A percentile compares a stretch with the other conserved stretches of the same genome.
phyloP scores from a whole-genome alignment of 2,797 vertebrate species.

The Euthynnus affinis region DNA sequence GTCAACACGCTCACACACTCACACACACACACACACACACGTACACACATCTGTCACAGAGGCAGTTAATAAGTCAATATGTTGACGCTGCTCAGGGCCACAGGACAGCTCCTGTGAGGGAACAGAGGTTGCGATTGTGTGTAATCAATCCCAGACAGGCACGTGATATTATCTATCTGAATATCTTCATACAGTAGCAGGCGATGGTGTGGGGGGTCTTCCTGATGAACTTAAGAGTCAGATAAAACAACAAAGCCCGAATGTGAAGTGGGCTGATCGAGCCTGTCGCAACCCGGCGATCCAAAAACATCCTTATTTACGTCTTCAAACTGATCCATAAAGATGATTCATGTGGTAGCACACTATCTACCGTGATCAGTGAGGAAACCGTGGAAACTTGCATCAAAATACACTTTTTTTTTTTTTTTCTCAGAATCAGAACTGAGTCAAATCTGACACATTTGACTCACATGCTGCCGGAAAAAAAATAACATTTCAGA shows the following conservation, averaged over 20 bases:
- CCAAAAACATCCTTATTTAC: too few species aligned
- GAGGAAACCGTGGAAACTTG: too few species aligned
- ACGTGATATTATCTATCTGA: neutral
- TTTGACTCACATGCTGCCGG: too few species aligned
- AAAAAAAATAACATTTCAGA: too few species aligned
- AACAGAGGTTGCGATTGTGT: slow-evolving; percentile 16
- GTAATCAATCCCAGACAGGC: slow-evolving; percentile 32
- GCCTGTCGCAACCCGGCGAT: neutral
- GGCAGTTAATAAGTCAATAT: slow-evolving; percentile 65
- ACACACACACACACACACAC: slow-evolving; percentile 17
- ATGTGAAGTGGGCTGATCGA: neutral
- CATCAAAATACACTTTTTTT: too few species aligned
- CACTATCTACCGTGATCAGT: too few species aligned
- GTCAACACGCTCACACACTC: slow-evolving; percentile 24
- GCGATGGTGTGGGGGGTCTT: too few species aligned
- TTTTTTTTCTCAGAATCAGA: too few species aligned
- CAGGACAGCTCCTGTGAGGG: slow-evolving; percentile 50
- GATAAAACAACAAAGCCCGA: neutral
- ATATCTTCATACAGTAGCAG: neutral
- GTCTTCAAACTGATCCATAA: too few species aligned
- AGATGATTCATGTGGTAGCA: too few species aligned
- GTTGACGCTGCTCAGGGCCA: slow-evolving; percentile 49
- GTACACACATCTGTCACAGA: slow-evolving; percentile 60
- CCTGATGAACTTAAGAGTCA: neutral
- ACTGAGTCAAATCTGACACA: too few species aligned